Conservation (phyloP, 1,140 invertebrate genomes). For the Aphelenchoides besseyi region DNA sequence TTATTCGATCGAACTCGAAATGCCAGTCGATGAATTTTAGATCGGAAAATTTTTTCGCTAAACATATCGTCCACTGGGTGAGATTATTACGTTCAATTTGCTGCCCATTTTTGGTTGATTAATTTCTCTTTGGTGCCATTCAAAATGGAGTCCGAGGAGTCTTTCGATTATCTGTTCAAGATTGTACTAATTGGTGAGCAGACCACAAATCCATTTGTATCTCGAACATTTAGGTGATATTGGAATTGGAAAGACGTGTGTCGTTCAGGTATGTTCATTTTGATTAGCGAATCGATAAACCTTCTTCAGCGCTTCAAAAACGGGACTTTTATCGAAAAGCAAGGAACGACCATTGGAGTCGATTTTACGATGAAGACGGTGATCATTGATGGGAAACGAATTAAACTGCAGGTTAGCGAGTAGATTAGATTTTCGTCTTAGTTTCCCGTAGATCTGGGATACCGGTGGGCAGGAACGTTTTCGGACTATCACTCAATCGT, state of each 20-base stretch:
- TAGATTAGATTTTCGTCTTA: not conserved
- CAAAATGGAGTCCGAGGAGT: conserved; percentile 55
- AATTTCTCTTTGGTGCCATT: too few relatives aligned
- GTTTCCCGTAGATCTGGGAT: conserved; percentile 62
- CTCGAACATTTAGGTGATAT: conserved; percentile 80
- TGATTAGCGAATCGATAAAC: not conserved
- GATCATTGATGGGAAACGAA: conserved; percentile 81
- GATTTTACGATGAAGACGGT: conserved; percentile 96
- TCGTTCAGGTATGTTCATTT: conserved; percentile 59
- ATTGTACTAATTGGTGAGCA: conserved; percentile 77
- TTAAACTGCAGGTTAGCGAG: conserved; percentile 85
- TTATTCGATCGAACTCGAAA: not conserved
- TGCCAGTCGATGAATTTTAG: not conserved
- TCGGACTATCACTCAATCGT: conserved; percentile 69
- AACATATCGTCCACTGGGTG: too few relatives aligned
- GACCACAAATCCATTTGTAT: conserved; percentile 66
- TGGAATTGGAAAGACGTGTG: conserved; percentile 79
- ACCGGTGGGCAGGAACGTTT: conserved; percentile 89
- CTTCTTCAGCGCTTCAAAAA: conserved; percentile 78
- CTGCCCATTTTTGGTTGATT: too few relatives aligned
- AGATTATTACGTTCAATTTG: too few relatives aligned
- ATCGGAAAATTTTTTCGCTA: not conserved
- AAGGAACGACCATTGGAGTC: conserved; percentile 89
- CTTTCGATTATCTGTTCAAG: conserved; percentile 71
- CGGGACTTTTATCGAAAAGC: conserved; percentile 83